Conservation (phyloP, 2,888 invertebrate genomes). For the Patella depressa region DNA sequence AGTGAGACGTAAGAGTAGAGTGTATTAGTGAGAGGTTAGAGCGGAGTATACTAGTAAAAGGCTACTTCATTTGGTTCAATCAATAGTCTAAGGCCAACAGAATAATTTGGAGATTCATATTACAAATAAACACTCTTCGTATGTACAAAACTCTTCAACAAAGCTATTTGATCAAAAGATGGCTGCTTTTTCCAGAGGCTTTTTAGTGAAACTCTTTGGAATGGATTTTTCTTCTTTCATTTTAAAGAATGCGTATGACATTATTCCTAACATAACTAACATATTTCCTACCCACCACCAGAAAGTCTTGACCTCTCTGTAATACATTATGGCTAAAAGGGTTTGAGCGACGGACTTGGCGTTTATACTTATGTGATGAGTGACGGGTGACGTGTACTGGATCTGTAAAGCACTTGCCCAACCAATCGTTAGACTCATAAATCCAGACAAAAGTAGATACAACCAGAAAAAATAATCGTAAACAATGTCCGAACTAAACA, state of each 20-base stretch:
- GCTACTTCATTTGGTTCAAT: too few relatives aligned
- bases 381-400: constrained; percentile 68
- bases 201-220: too few relatives aligned
- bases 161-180: too few relatives aligned
- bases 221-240: too few relatives aligned
- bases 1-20: too few relatives aligned
- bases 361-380: constrained; percentile 70
- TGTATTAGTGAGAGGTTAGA: too few relatives aligned
- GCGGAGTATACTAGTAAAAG: too few relatives aligned
- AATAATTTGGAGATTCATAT: too few relatives aligned
- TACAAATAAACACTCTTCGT: too few relatives aligned
- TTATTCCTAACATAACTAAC: constrained; percentile 66
- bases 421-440: constrained; percentile 63
- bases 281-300: constrained; percentile 70
- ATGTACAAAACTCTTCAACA: too few relatives aligned
- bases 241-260: constrained; percentile 52
- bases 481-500: constrained; percentile 44
- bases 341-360: constrained; percentile 70
- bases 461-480: constrained; percentile 54
- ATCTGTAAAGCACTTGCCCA: constrained; percentile 70
- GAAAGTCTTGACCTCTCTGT: constrained; percentile 59
- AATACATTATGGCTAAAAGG: constrained; percentile 65
- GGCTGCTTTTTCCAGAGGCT: too few relatives aligned
- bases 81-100: too few relatives aligned
- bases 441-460: constrained; percentile 59